A percentile compares a stretch with the other conserved stretches of the same genome.
Evolutionary conservation across 2,113 vertebrate genomes (phyloP).

Genomic region (Eubucco bourcierii): DNA sequence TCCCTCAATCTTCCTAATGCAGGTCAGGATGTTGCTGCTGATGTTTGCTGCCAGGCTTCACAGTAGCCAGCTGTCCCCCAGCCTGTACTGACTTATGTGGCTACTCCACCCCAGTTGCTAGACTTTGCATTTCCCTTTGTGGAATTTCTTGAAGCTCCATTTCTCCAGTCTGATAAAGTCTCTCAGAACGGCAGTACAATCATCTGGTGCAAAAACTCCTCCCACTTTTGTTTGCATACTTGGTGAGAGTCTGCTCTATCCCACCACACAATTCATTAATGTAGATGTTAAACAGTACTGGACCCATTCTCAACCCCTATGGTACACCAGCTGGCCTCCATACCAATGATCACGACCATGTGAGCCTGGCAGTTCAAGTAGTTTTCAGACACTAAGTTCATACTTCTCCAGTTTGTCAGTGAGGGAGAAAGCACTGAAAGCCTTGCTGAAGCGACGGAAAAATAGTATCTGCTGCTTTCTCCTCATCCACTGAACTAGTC

Average conservation of each 20-base stretch:
- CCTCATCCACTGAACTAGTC: too few species aligned
- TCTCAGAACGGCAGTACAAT: background rate
- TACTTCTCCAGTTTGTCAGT: background rate
- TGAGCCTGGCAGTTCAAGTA: background rate
- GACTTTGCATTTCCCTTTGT: background rate
- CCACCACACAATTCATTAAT: background rate
- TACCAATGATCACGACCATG: background rate
- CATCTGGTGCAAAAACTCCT: background rate
- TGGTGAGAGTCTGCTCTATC: background rate
- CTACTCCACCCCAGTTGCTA: background rate
- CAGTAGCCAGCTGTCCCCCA: background rate
- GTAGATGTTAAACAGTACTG: background rate
- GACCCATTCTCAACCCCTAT: background rate
- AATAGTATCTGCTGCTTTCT: background rate
- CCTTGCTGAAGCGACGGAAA: background rate
- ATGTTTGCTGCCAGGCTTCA: background rate
- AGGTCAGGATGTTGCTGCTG: background rate
- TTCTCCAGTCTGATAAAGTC: background rate
- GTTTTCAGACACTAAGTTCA: background rate
- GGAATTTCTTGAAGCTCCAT: background rate
- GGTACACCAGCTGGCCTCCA: background rate
- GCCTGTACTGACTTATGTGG: background rate
- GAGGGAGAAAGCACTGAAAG: background rate
- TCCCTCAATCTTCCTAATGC: background rate
- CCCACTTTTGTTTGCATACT: background rate